phyloP scores from a whole-genome alignment of 2,888 invertebrate genomes.

The Ichneumoninae sp. region DNA sequence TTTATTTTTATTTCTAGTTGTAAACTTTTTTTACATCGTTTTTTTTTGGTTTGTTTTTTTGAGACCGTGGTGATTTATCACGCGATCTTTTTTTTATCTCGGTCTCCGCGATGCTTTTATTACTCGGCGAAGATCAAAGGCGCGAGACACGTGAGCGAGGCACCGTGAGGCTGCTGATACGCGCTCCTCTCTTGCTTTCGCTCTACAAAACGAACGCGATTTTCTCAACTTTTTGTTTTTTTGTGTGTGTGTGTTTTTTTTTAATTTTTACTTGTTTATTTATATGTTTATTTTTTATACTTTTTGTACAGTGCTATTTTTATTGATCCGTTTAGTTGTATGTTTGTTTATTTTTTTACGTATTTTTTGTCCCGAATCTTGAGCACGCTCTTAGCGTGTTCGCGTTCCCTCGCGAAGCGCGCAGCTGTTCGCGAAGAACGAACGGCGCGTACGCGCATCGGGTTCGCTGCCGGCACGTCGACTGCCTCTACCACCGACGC shows the following conservation, averaged over 20 bases:
- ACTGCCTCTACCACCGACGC: constrained; percentile 35
- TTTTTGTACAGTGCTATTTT: constrained; percentile 4
- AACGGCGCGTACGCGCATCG: constrained; percentile 51
- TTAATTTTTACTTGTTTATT: background rate
- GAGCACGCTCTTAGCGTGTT: constrained; percentile 5
- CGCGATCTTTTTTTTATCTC: background rate
- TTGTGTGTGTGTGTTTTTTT: background rate
- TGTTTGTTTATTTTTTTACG: background rate
- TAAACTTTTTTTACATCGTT: background rate
- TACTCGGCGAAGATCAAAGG: background rate
- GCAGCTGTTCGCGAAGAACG: constrained; percentile 48
- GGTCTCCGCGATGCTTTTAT: background rate
- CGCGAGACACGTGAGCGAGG: background rate
- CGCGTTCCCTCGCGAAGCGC: constrained; percentile 46
- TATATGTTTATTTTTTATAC: background rate
- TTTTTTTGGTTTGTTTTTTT: background rate
- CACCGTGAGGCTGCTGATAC: background rate
- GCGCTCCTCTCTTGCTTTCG: background rate
- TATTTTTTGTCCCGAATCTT: background rate
- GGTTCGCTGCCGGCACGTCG: constrained; percentile 53
- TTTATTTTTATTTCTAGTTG: constrained; percentile 7
- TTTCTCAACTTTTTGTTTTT: background rate
- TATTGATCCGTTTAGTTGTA: background rate
- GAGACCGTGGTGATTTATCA: background rate
- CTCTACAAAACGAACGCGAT: background rate